phyloP scores from a whole-genome alignment of 1,140 invertebrate genomes.

The Rhagoletis pomonella region DNA sequence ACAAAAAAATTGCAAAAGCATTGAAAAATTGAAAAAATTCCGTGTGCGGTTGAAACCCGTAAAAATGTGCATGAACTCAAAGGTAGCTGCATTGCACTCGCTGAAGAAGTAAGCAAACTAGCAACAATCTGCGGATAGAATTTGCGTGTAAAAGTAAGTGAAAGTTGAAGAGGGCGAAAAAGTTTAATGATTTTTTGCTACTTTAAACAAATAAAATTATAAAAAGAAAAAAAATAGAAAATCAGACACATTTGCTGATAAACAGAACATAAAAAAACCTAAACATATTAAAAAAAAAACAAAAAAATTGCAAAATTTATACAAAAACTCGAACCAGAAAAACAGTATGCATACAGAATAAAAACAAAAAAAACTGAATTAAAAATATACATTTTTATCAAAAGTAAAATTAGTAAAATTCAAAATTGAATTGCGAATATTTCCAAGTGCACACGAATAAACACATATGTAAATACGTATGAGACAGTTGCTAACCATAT shows the following conservation, averaged over 20 bases:
- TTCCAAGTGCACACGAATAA: not conserved
- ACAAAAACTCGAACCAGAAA: conserved; percentile 39
- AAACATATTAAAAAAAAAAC: conserved; percentile 4
- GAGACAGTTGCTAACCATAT: not conserved
- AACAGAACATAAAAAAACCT: conserved; percentile 3
- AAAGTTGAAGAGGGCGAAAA: not conserved
- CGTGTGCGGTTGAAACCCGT: not conserved
- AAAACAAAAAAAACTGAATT: conserved; percentile 19
- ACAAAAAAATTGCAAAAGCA: conserved; percentile 49
- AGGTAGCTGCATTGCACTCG: not conserved
- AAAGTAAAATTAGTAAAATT: not conserved
- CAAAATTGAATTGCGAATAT: not conserved
- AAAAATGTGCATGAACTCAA: not conserved
- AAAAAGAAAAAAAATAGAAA: not conserved
- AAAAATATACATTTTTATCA: not conserved
- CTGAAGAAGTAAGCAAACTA: conserved; percentile 28
- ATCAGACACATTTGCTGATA: conserved; percentile 2
- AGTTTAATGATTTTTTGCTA: conserved; percentile 41
- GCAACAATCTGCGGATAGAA: conserved; percentile 13
- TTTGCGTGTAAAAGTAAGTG: conserved; percentile 10
- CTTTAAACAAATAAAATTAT: conserved; percentile 38
- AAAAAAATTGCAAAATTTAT: conserved; percentile 49
- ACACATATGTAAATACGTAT: not conserved
- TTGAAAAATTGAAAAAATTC: conserved; percentile 34
- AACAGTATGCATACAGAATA: conserved; percentile 25